Evolutionary conservation across 2,888 invertebrate genomes (phyloP).

Genomic region (Steinernema hermaphroditum): DNA sequence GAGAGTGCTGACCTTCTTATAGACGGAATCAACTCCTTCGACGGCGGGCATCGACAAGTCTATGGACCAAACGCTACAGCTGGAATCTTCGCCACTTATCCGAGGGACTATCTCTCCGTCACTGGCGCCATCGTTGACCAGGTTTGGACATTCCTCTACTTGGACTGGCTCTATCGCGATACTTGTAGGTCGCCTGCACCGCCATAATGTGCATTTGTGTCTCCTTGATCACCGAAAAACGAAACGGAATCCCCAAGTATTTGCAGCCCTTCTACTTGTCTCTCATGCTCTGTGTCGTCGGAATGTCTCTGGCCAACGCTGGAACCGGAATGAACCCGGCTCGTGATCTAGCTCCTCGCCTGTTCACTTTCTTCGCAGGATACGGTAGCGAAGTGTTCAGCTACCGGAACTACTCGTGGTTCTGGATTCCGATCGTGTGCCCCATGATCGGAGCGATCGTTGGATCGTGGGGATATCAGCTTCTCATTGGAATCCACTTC

Average conservation of each 20-base stretch:
- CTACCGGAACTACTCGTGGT: slow-evolving; percentile 69
- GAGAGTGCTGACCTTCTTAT: no score
- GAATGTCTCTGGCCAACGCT: not conserved
- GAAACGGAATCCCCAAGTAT: not conserved
- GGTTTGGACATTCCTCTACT: no score
- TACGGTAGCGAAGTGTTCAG: slow-evolving; percentile 69
- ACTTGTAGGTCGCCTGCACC: slow-evolving; percentile 23
- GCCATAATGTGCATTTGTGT: not conserved
- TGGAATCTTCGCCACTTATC: slow-evolving; percentile 70
- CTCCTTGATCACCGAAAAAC: slow-evolving; percentile 3
- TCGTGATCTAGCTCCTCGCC: slow-evolving; percentile 71
- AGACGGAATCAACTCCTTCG: slow-evolving; percentile 59
- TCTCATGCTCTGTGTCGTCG: not conserved
- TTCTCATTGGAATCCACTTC: not conserved
- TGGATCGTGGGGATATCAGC: slow-evolving; percentile 38
- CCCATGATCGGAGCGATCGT: slow-evolving; percentile 69
- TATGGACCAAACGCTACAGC: slow-evolving; percentile 66
- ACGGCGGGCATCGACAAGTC: slow-evolving; percentile 65
- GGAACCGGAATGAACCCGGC: slow-evolving; percentile 69
- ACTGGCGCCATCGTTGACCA: slow-evolving; percentile 69
- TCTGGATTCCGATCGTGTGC: slow-evolving; percentile 71
- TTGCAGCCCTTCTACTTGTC: not conserved
- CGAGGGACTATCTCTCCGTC: slow-evolving; percentile 66
- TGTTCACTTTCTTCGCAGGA: slow-evolving; percentile 69
- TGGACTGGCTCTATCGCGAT: no score